Conservation (phyloP, 2,888 invertebrate genomes). For the Biston stratarius region DNA sequence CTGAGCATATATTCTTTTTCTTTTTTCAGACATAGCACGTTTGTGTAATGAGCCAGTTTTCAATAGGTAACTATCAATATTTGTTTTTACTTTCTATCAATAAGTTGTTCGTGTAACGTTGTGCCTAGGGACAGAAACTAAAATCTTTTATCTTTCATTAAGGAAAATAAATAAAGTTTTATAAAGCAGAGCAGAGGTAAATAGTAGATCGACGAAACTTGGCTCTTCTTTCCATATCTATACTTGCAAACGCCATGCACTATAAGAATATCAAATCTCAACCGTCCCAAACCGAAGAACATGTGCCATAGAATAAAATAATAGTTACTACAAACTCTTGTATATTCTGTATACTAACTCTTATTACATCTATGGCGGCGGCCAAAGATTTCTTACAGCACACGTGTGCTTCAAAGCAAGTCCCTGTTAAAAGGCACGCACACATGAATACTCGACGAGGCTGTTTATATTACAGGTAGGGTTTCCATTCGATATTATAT, state of each 20-base stretch:
- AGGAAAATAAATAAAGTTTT: not conserved
- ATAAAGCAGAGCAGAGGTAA: not conserved
- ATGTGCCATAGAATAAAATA: slow-evolving; percentile 1
- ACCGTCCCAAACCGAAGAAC: slow-evolving; percentile 35
- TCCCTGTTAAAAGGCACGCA: slow-evolving; percentile 59
- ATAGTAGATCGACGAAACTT: not conserved
- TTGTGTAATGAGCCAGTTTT: no score
- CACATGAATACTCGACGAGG: slow-evolving; percentile 61
- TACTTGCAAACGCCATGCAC: slow-evolving; percentile 8
- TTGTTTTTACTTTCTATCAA: no score
- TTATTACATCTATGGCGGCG: slow-evolving; percentile 24
- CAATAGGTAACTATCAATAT: no score
- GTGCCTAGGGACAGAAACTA: no score
- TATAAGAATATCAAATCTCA: slow-evolving; percentile 55
- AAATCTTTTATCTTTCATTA: no score
- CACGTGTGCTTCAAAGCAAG: slow-evolving; percentile 55
- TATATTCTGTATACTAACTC: slow-evolving; percentile 26
- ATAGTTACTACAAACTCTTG: slow-evolving; percentile 15
- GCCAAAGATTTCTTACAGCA: slow-evolving; percentile 50
- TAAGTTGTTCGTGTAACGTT: no score
- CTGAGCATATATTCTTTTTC: no score
- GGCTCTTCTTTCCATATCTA: slow-evolving; percentile 21
- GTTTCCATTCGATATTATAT: slow-evolving; percentile 7
- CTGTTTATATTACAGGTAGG: slow-evolving; percentile 60
- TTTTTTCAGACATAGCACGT: no score